phyloP scores from a whole-genome alignment of 2,113 vertebrate genomes.

The Sclerurus mexicanus region DNA sequence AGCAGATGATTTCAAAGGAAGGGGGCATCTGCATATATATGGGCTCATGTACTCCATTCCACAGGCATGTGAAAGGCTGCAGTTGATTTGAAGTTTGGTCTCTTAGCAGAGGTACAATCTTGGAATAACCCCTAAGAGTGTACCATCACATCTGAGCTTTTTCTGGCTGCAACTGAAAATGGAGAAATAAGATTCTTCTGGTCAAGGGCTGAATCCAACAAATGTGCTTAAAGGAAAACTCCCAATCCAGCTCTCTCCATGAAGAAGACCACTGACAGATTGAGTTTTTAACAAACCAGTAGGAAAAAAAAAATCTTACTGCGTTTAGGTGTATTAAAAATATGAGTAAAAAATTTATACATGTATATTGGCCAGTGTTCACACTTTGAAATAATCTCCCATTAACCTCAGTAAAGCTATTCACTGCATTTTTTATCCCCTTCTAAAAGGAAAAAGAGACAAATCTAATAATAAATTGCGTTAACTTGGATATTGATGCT shows the following conservation, averaged over 20 bases:
- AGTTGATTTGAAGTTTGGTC: not conserved
- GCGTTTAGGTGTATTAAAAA: not conserved
- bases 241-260: not conserved
- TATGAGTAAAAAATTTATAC: not conserved
- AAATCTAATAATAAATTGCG: not conserved
- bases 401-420: not conserved
- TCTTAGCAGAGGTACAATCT: not conserved
- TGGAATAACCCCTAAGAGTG: not conserved
- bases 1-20: not conserved
- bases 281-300: not conserved
- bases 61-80: not conserved
- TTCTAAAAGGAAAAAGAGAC: not conserved
- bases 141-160: not conserved
- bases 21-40: accelerated
- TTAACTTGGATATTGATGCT: not conserved
- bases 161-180: not conserved
- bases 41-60: not conserved
- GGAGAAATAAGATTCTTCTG: not conserved
- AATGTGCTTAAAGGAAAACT: not conserved
- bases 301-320: not conserved
- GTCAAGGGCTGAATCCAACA: not conserved
- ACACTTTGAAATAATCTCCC: not conserved
- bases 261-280: not conserved
- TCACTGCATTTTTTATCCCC: not conserved
- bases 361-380: not conserved